These are phyloP conservation scores for Anguilla pacifica DNA, from an alignment of 2,797 vertebrate genomes.

Conservation along the genomic window DNA sequence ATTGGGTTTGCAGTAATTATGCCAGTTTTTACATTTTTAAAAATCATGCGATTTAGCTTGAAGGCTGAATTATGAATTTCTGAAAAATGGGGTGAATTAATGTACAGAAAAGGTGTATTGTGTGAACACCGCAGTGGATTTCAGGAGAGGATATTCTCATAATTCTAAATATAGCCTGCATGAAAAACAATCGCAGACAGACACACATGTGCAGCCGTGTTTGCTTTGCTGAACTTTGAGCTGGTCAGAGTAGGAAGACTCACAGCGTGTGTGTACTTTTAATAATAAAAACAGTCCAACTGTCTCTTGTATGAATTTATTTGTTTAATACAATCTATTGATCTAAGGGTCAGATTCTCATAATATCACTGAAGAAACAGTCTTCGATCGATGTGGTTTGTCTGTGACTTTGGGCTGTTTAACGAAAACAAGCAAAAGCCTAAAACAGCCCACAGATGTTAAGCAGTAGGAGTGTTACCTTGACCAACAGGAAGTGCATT, in stretches of 20 bases:
- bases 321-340: neutral
- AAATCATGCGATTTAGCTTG: neutral
- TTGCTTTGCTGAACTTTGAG: neutral
- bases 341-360: neutral
- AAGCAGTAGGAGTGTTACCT: neutral
- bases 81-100: neutral
- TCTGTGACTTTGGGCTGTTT: neutral
- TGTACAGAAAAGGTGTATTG: neutral
- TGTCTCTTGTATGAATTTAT: neutral
- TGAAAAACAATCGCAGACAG: conserved; percentile 10
- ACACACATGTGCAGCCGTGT: conserved; percentile 21
- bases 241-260: neutral
- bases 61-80: neutral
- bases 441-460: neutral
- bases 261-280: neutral
- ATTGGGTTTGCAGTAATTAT: neutral
- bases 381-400: neutral
- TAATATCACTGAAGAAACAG: neutral
- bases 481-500: neutral
- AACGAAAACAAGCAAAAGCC: neutral
- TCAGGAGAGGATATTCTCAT: conserved; percentile 20
- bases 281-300: neutral
- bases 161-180: conserved; percentile 33
- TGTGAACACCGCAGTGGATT: conserved; percentile 2
- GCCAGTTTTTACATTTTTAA: neutral